phyloP scores from a whole-genome alignment of 2,888 invertebrate genomes.

The Diaphora mendica region DNA sequence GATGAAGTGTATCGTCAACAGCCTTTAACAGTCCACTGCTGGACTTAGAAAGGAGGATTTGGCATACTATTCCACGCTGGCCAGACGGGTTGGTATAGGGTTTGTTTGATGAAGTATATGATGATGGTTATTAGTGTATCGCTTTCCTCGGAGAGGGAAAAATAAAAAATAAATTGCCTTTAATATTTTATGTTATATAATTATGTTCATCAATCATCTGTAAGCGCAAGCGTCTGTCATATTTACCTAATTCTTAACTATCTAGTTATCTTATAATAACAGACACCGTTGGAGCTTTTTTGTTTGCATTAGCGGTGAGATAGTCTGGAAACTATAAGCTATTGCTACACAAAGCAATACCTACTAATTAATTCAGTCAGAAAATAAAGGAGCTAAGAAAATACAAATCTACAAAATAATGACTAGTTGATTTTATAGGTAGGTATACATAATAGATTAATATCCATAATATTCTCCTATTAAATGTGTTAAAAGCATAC shows the following conservation, averaged over 20 bases:
- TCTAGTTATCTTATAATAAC: background rate
- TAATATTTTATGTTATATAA: too few species aligned
- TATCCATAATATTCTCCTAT: background rate
- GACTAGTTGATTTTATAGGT: background rate
- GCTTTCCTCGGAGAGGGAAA: background rate
- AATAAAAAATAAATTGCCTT: background rate
- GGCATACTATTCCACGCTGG: too few species aligned
- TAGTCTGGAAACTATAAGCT: background rate
- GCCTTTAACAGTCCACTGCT: too few species aligned
- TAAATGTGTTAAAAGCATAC: conserved; percentile 11
- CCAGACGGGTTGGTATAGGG: too few species aligned
- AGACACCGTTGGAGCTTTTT: background rate
- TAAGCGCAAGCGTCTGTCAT: too few species aligned
- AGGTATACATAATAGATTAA: too few species aligned
- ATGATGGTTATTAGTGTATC: background rate
- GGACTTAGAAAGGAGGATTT: too few species aligned
- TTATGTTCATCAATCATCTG: background rate
- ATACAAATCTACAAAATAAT: background rate
- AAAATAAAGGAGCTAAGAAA: background rate
- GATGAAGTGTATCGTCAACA: too few species aligned
- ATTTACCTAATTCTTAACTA: background rate
- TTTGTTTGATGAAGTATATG: background rate
- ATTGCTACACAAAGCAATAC: background rate
- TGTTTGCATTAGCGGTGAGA: background rate
- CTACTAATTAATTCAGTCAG: background rate